Evolutionary conservation across 2,797 vertebrate genomes (phyloP).

Genomic region (Neoniphon sammara): DNA sequence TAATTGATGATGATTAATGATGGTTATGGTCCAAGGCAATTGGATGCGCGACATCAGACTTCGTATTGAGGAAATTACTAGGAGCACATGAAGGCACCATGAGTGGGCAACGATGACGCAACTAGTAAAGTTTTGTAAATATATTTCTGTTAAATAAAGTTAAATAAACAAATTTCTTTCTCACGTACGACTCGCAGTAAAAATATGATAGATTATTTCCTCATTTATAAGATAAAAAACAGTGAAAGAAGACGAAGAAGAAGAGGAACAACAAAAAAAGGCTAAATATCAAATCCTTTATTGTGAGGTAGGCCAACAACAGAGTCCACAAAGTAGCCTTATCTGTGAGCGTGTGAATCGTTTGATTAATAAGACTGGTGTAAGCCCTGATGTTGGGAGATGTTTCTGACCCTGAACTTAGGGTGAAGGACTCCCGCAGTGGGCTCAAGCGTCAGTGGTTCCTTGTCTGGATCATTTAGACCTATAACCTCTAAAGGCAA

Average conservation of each 20-base stretch:
- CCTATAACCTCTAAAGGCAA: constrained; percentile 22
- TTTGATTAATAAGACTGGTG: background rate
- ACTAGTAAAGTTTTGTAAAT: too few relatives aligned
- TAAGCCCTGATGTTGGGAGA: constrained; percentile 15
- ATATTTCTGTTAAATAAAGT: too few relatives aligned
- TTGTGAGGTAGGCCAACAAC: constrained; percentile 42
- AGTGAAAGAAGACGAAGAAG: constrained; percentile 7
- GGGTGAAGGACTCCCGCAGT: background rate
- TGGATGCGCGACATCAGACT: too few relatives aligned
- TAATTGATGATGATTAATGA: too few relatives aligned
- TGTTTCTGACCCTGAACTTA: constrained; percentile 11
- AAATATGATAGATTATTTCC: too few relatives aligned
- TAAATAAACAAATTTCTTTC: too few relatives aligned
- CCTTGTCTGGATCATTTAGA: constrained; percentile 33
- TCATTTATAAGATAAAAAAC: background rate
- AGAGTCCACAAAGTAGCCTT: constrained; percentile 7
- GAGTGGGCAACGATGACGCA: too few relatives aligned
- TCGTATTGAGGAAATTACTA: too few relatives aligned
- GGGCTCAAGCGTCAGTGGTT: constrained; percentile 3
- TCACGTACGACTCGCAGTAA: too few relatives aligned
- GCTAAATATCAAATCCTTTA: constrained; percentile 33
- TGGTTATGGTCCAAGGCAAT: too few relatives aligned
- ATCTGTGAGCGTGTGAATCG: background rate
- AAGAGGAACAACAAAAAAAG: constrained; percentile 8
- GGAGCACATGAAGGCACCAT: too few relatives aligned